Evolutionary conservation across 2,888 invertebrate species (phyloP).

Genomic region (Drosophila flavopinicola): DNA sequence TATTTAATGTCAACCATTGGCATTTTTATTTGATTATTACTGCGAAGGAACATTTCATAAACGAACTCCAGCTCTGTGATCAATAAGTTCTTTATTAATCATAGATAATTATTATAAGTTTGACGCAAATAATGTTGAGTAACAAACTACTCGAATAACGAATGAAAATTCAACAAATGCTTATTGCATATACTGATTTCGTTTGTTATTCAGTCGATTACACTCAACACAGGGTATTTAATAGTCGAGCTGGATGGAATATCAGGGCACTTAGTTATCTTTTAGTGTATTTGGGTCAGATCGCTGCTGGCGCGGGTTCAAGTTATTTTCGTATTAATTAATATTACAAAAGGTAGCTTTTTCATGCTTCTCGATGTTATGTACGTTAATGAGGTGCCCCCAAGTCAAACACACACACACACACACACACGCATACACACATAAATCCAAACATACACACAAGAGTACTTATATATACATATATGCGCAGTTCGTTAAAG

Average conservation of each 20-base stretch:
- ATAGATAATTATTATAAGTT: no score
- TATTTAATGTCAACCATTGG: no score
- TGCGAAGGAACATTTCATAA: no score
- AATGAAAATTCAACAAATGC: no score
- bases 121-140: no score
- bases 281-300: slow-evolving; percentile 61
- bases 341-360: slow-evolving; percentile 68
- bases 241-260: neutral
- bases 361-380: slow-evolving; percentile 53
- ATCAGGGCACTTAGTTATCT: slow-evolving; percentile 1
- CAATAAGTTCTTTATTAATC: no score
- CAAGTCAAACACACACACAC: slow-evolving; percentile 7
- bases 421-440: neutral
- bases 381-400: slow-evolving; percentile 62
- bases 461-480: neutral
- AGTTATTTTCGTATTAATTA: slow-evolving; percentile 73
- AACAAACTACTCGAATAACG: no score
- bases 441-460: neutral
- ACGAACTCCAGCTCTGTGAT: no score
- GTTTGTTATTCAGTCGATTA: neutral
- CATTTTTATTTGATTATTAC: no score
- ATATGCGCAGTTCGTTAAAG: slow-evolving; percentile 28
- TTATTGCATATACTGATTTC: no score
- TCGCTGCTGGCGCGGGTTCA: slow-evolving; percentile 33
- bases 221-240: neutral